A percentile compares a stretch with the other conserved stretches of the same genome.
Conservation (phyloP, 2,888 invertebrate genomes). For the Melanchra persicariae region DNA sequence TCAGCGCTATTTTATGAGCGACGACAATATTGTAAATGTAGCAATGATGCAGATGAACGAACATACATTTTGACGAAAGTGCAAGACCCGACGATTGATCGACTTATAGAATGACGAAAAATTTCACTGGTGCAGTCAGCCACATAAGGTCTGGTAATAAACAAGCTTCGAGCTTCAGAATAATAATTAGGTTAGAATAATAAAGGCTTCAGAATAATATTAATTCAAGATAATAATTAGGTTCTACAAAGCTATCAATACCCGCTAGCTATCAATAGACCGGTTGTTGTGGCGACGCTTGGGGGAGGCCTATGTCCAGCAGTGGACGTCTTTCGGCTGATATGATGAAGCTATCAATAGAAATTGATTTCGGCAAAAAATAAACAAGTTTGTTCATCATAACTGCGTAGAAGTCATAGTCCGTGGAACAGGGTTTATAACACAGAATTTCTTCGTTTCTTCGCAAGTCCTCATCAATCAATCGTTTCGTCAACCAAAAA, state of each 20-base stretch:
- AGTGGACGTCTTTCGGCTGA: no score
- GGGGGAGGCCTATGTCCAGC: no score
- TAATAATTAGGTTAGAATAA: no score
- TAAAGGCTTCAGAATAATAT: no score
- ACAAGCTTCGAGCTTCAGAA: not conserved
- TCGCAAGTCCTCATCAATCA: not conserved
- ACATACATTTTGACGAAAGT: not conserved
- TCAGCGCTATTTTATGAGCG: conserved; percentile 28
- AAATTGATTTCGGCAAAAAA: not conserved
- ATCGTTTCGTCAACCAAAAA: not conserved
- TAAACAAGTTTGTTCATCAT: not conserved
- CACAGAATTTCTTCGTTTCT: not conserved
- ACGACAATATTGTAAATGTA: conserved; percentile 8
- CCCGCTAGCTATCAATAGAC: no score
- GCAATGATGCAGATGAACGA: conserved; percentile 47
- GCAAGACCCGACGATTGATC: no score
- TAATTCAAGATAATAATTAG: not conserved
- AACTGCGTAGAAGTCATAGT: not conserved
- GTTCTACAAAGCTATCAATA: not conserved
- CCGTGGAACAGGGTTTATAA: not conserved
- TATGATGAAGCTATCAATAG: not conserved
- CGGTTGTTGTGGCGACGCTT: no score
- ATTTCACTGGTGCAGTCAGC: not conserved
- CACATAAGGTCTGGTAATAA: not conserved
- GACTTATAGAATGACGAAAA: not conserved